Evolutionary conservation across 2,888 invertebrate species (phyloP), one percentile per base, ranked within the genome.

Genomic region (Clepsis dumicolana): DNA sequence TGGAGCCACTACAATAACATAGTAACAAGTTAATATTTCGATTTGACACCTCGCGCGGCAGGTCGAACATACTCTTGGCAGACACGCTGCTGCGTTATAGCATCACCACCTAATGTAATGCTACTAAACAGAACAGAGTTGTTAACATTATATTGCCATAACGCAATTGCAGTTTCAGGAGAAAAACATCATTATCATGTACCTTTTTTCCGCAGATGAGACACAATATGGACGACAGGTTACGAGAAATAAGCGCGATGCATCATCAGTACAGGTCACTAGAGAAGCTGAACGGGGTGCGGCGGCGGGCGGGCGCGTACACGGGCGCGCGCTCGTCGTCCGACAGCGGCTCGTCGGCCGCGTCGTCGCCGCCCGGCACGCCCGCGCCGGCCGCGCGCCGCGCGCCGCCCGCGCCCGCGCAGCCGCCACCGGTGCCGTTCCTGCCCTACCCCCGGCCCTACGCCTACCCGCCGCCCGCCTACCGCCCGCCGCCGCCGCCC

Each of bases 211-310:
- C 84, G 3, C 87, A 96, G 95, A 93, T 95, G 77, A 94, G 94
- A 76, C 94, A 95, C 79, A 94, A 95, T 83, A 94, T 94, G 64
- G 96, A 96, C 71, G 95, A 95, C 74, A 94, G 95, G 83, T 85
- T 95, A 76, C 92, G 95, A 70, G 95, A 96, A 70, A 83, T 94
- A 72, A 94, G 90, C 72, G 94, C 92, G 44, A 90, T 94, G 59
- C 94, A 94, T 68, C 94, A 94, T 50, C 94, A 94, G 78, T 90
- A 95, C 73, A 90, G 95, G 67, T 94, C 94, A 71, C 88, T 95
- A 73, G 94, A 95, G 75, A 95, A 94, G 77, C 85, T 94, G 78
- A 94, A 94, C 77, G 94, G 94, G 90, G 95, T 82, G 88, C 94
- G 80, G 91, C 93, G 83, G 88, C 90, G 77, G 80, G 88, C 75